Evolutionary conservation across 2,113 vertebrate species (phyloP), one percentile per base, ranked within the genome.

Genomic region (Ceyx margarethae): DNA sequence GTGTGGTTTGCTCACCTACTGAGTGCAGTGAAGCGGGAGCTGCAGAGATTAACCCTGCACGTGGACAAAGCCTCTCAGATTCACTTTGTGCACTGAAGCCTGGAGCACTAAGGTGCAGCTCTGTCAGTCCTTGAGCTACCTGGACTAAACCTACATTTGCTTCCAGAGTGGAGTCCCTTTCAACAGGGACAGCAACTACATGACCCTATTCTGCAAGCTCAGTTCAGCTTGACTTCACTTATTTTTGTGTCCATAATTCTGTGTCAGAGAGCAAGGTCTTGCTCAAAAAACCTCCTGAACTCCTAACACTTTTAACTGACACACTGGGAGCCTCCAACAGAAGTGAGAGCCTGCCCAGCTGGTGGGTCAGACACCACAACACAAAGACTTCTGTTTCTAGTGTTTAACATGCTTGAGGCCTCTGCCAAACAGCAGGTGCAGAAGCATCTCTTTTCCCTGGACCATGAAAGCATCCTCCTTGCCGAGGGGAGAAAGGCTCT

Each of bases 351-450:
- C 46, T 77, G 15, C 53, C 78, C 61, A 67, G 86, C 33, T 60
- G 13, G 23, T 42, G 22, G 58, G 33, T 0, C 25, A n/a, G 54
- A 50, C 1, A 3, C 45, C 0, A 0, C 7, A 62, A 8, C 9
- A 64, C 5, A n/a, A 37, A 22, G 11, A 26, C 35, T 31, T 87
- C 57, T 66, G 7, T 16, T 8, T 83, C 56, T 67, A 40, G 31
- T 31, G 26, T 53, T 65, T 53, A 57, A 15, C 50, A 48, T 10
- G 10, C n/a, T n/a, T 11, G 43, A 85, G 43, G 28, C 22, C 20
- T 65, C 67, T 81, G 25, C 26, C 60, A 67, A 15, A 50, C 0
- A 21, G 65, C 56, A 87, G 72, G 31, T 37, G 37, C 83, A 87
- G 62, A 87, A 54, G 26, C 16, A 73, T 33, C 35, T 72, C 43